Evolutionary conservation across 2,888 invertebrate genomes (phyloP).

Genomic region (Dynastes hyllus): DNA sequence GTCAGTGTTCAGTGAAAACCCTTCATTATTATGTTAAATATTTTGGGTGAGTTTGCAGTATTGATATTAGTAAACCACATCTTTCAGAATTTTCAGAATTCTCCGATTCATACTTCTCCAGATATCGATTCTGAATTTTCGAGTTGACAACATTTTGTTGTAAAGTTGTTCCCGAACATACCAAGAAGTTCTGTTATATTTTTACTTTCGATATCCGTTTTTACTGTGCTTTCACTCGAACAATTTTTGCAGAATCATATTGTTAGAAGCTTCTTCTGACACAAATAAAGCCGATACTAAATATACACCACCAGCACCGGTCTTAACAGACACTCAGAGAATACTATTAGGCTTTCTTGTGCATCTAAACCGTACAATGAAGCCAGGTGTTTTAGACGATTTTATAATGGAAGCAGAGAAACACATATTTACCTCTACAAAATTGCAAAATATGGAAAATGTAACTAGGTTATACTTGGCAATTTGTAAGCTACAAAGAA

Average conservation of each 20-base stretch:
- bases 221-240: too few relatives aligned
- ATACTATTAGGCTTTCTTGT: constrained; percentile 68
- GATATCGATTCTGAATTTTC: too few relatives aligned
- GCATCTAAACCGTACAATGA: constrained; percentile 63
- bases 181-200: too few relatives aligned
- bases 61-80: too few relatives aligned
- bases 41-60: too few relatives aligned
- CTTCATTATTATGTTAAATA: too few relatives aligned
- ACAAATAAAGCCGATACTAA: constrained; percentile 65
- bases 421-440: constrained; percentile 54
- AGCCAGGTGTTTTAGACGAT: constrained; percentile 58
- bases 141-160: too few relatives aligned
- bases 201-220: too few relatives aligned
- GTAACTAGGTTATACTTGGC: constrained; percentile 63
- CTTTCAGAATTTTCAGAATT: too few relatives aligned
- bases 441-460: constrained; percentile 56
- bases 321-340: constrained; percentile 70
- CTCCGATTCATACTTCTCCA: too few relatives aligned
- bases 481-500: constrained; percentile 63
- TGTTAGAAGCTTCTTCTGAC: constrained; percentile 60
- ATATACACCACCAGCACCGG: constrained; percentile 70
- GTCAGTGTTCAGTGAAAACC: too few relatives aligned
- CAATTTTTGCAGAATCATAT: constrained; percentile 60
- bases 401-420: constrained; percentile 61
- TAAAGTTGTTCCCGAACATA: too few relatives aligned